A percentile compares a stretch with the other conserved stretches of the same genome.
These are phyloP conservation scores for Trachops cirrhosus DNA, from an alignment of 2,797 vertebrate genomes.

Conservation along the genomic window DNA sequence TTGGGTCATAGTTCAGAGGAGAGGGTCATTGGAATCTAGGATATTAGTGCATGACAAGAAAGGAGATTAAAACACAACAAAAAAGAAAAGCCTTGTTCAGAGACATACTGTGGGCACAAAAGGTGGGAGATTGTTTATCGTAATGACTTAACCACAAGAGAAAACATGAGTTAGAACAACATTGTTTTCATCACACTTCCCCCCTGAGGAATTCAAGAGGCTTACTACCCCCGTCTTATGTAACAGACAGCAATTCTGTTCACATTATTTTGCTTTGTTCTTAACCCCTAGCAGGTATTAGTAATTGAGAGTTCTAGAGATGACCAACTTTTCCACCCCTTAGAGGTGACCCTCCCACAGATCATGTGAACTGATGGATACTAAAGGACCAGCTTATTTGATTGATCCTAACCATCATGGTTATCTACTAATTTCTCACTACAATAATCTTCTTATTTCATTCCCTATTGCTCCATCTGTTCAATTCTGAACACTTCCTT, in stretches of 20 bases:
- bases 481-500: background rate
- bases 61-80: background rate
- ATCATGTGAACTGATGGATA: background rate
- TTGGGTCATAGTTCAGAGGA: background rate
- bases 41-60: background rate
- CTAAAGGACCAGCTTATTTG: background rate
- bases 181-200: conserved; percentile 55
- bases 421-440: background rate
- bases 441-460: background rate
- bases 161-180: conserved; percentile 50
- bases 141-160: conserved; percentile 49
- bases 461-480: background rate
- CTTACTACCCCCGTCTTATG: conserved; percentile 41
- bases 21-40: background rate
- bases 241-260: conserved; percentile 63
- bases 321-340: background rate
- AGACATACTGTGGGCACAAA: background rate
- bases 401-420: background rate
- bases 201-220: conserved; percentile 18
- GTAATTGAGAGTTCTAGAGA: conserved; percentile 29
- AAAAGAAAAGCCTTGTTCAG: conserved; percentile 38
- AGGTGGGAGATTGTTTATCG: conserved; percentile 7
- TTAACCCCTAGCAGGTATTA: background rate
- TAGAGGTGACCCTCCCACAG: background rate
- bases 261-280: background rate